Base-by-base conservation (phyloP, 2,888 invertebrate species). In the Melipona bicolor region DNA sequence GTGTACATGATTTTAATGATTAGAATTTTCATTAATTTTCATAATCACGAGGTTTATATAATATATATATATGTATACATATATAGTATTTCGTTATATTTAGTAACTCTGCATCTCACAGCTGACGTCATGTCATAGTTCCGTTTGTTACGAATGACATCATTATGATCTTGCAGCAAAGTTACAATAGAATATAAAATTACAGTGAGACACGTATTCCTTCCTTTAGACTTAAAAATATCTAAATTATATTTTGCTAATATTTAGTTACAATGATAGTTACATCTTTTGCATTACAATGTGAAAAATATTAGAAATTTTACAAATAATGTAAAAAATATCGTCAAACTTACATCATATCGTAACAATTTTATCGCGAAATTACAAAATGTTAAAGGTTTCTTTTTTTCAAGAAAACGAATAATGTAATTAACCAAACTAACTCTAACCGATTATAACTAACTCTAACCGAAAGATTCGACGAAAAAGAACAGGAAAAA, bases 171-270 rank as follows among this genome's bases (percentile, higher is more conserved):
- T 59, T 59, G 15, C 56, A n/a, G 56, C n/a, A 59, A 59, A 59
- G 24, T 59, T n/a, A 59, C n/a, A n/a, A 15, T 59, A 59, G n/a
- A 59, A n/a, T 3, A 72, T 24, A 19, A 49, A 61, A 72, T 72
- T 27, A 13, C 5, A 61, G 17, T 27, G n/a, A 61, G 15, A 24
- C 21, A 24, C 9, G 43, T 27, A 27, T 27, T 50, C 50, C 32
- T n/a, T 73, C 5, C n/a, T 56, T n/a, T 50, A 27, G 3, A 21
- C 27, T 19, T 43, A 11, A 9, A 9, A 43, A 70, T 36, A 0
- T 36, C 27, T 24, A 70, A 54, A 21, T 43, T 43, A 0, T 17
- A 32, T 70, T 32, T 54, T 54, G 4, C 17, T 32, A n/a, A 54
- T 54, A 52, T 52, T 32, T 54, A 21, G n/a, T 36, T 21, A 43